phyloP scores from a whole-genome alignment of 1,140 invertebrate genomes.

The Drosophila trapezifrons region DNA sequence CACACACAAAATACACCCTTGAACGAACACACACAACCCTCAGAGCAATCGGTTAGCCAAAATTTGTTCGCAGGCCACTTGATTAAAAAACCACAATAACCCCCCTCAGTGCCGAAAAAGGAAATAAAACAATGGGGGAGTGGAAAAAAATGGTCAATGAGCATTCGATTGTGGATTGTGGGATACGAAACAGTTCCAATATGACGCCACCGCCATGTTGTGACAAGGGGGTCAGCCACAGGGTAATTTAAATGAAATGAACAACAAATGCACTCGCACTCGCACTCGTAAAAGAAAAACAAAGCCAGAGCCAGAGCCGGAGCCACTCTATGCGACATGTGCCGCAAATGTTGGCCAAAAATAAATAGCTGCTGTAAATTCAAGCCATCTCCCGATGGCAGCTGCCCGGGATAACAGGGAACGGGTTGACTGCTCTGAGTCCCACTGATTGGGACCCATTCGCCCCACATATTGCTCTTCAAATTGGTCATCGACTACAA shows the following conservation, averaged over 20 bases:
- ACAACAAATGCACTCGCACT: conserved; percentile 69
- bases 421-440: conserved; percentile 35
- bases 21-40: conserved; percentile 6
- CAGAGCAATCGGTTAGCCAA: conserved; percentile 34
- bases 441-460: conserved; percentile 43
- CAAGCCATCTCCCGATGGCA: conserved; percentile 10
- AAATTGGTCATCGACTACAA: conserved; percentile 76
- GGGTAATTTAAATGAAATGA: conserved; percentile 83
- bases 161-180: conserved; percentile 67
- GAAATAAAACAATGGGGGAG: conserved; percentile 27
- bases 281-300: conserved; percentile 49
- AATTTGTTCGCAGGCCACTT: conserved; percentile 74
- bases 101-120: conserved; percentile 14
- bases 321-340: conserved; percentile 66
- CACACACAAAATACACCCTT: conserved; percentile 4
- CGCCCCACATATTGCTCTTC: conserved; percentile 69
- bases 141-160: conserved; percentile 55
- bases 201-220: conserved; percentile 72
- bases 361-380: conserved; percentile 78
- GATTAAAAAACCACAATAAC: conserved; percentile 81
- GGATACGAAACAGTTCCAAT: conserved; percentile 70
- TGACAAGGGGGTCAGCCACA: conserved; percentile 76
- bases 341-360: conserved; percentile 69
- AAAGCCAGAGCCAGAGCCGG: conserved; percentile 37
- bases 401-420: not conserved